Conservation (phyloP, 2,113 vertebrate species). For the Ranitomeya imitator region DNA sequence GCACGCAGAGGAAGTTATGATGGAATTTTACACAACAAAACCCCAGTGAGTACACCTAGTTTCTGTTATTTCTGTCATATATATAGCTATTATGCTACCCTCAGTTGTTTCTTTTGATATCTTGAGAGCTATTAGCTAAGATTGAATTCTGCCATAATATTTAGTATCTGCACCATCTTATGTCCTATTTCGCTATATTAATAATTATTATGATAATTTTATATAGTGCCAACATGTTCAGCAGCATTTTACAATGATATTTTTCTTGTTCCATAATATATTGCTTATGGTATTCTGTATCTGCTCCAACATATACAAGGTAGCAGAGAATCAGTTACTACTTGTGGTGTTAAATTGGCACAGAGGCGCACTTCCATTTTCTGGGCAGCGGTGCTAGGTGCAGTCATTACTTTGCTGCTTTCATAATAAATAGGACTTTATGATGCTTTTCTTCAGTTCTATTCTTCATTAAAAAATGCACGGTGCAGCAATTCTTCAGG, state of each 20-base stretch:
- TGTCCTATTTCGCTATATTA: too few relatives aligned
- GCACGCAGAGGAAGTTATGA: slow-evolving; percentile 73
- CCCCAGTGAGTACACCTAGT: slow-evolving; percentile 68
- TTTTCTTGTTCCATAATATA: not conserved
- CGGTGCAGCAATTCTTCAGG: not conserved
- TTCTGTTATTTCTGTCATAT: not conserved
- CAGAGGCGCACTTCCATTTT: not conserved
- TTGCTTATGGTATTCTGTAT: not conserved
- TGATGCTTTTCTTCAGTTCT: not conserved
- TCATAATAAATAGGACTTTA: not conserved
- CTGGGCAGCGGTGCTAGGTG: not conserved
- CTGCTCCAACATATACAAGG: not conserved
- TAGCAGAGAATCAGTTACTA: not conserved
- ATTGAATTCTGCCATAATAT: not conserved
- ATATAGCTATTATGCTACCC: not conserved
- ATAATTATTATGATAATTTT: too few relatives aligned
- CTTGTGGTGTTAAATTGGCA: not conserved
- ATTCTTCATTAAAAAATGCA: not conserved
- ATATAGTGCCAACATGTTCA: too few relatives aligned
- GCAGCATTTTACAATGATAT: not conserved
- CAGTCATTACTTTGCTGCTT: not conserved
- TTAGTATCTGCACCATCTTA: not conserved
- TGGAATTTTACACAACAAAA: slow-evolving; percentile 62
- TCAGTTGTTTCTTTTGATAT: not conserved
- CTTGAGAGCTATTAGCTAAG: not conserved